Evolutionary conservation across 2,113 vertebrate species (phyloP).

Genomic region (Pseudonaja textilis): DNA sequence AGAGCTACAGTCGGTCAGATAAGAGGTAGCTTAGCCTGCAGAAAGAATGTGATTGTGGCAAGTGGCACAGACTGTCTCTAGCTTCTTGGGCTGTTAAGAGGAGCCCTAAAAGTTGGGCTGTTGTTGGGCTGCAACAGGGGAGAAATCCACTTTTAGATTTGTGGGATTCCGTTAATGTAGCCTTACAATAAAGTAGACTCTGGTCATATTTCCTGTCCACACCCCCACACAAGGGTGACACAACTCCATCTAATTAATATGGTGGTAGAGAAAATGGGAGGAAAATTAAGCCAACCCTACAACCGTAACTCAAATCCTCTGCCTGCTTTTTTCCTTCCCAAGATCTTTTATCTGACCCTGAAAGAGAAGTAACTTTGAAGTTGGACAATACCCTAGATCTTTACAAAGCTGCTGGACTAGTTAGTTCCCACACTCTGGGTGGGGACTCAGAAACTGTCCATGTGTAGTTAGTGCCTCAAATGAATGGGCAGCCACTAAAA

Average conservation of each 20-base stretch:
- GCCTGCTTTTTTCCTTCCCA: neutral
- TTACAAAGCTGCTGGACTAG: neutral
- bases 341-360: neutral
- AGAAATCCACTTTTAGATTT: neutral
- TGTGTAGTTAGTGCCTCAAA: constrained; percentile 50
- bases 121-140: neutral
- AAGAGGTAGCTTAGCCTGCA: neutral
- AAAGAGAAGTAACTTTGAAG: neutral
- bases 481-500: constrained; percentile 32
- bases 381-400: neutral
- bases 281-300: neutral
- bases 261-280: neutral
- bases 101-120: too few species aligned
- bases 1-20: neutral
- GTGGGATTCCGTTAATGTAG: neutral
- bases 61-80: neutral
- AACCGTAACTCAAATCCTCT: neutral
- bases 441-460: constrained; percentile 19
- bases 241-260: neutral
- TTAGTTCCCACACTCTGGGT: constrained; percentile 22
- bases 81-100: neutral
- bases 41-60: neutral
- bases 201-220: neutral
- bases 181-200: neutral
- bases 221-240: neutral